Conservation (phyloP, 2,113 vertebrate genomes). For the Mormyrus iriodes region DNA sequence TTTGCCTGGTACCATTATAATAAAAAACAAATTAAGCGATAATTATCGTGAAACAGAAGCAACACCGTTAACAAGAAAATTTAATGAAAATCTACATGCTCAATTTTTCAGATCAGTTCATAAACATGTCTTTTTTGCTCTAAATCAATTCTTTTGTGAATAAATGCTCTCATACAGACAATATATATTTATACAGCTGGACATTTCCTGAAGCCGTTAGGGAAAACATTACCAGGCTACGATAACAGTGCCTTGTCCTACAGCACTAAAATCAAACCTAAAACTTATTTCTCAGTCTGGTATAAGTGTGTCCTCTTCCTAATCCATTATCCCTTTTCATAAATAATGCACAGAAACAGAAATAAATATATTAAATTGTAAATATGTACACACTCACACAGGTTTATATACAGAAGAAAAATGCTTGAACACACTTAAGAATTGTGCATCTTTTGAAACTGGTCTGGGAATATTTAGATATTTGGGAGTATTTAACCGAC, state of each 20-base stretch:
- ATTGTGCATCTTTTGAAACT: neutral
- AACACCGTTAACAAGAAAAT: neutral
- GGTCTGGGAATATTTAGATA: neutral
- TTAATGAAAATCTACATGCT: neutral
- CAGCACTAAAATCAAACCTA: neutral
- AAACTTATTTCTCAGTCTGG: neutral
- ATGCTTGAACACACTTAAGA: neutral
- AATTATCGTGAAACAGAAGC: neutral
- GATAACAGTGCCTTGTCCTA: neutral
- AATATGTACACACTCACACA: neutral
- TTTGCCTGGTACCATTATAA: neutral
- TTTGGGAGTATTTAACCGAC: neutral
- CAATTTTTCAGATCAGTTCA: neutral
- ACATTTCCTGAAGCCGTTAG: neutral
- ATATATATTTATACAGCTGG: conserved; percentile 16
- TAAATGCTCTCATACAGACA: neutral
- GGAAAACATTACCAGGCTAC: neutral
- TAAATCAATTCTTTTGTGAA: neutral
- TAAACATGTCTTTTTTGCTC: neutral
- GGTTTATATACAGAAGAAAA: neutral
- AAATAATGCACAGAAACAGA: neutral
- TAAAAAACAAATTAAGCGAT: conserved; percentile 26
- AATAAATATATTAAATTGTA: neutral
- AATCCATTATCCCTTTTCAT: neutral
- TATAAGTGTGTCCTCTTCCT: neutral